A percentile compares a stretch with the other conserved stretches of the same genome.
phyloP scores from a whole-genome alignment of 2,888 invertebrate genomes.

The Hyalella azteca region DNA sequence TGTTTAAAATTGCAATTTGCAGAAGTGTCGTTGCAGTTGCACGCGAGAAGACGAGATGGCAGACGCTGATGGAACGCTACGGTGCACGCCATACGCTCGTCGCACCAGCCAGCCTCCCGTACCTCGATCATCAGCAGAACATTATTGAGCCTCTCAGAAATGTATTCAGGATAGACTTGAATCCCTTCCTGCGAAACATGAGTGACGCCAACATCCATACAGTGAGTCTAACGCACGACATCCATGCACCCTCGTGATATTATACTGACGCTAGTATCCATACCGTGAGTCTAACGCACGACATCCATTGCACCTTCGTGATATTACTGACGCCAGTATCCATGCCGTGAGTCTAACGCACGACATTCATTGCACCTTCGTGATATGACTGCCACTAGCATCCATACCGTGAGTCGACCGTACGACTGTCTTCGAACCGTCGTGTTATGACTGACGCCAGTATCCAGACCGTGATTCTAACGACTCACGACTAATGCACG shows the following conservation, averaged over 20 bases:
- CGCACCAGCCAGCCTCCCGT: neutral
- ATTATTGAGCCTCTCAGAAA: constrained; percentile 37
- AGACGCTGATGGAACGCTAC: constrained; percentile 39
- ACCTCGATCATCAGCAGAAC: constrained; percentile 28
- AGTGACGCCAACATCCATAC: constrained; percentile 42
- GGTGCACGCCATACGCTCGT: constrained; percentile 35
- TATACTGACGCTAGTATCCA: constrained; percentile 41
- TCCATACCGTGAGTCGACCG: constrained; percentile 41
- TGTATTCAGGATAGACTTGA: constrained; percentile 27
- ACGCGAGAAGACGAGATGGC: constrained; percentile 41
- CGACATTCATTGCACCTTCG: constrained; percentile 15
- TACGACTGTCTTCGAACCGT: no score
- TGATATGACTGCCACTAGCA: constrained; percentile 38
- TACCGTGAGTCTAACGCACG: constrained; percentile 39
- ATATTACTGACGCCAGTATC: constrained; percentile 41
- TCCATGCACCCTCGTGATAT: constrained; percentile 15
- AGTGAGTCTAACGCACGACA: constrained; percentile 38
- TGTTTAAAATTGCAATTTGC: no score
- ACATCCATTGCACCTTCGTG: constrained; percentile 8
- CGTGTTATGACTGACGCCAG: no score
- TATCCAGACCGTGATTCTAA: no score
- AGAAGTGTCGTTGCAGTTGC: constrained; percentile 47
- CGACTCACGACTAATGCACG: no score
- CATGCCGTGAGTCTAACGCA: constrained; percentile 40
- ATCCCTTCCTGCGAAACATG: constrained; percentile 22